phyloP scores from a whole-genome alignment of 2,113 vertebrate genomes.

The Nibea albiflora region DNA sequence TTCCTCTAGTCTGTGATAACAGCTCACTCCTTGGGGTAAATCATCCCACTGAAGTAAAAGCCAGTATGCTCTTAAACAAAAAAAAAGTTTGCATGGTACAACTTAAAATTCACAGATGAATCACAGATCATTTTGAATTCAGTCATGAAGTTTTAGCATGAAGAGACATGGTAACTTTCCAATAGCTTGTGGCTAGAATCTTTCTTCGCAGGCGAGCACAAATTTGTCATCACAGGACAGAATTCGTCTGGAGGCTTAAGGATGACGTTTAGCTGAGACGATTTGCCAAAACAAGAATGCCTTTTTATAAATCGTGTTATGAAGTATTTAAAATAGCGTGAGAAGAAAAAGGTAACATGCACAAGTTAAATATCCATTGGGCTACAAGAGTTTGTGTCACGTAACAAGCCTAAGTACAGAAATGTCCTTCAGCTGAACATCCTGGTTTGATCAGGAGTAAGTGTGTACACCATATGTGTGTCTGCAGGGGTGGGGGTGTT shows the following conservation, averaged over 20 bases:
- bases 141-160: conserved; percentile 28
- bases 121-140: conserved; percentile 23
- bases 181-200: conserved; percentile 45
- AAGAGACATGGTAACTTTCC: conserved; percentile 33
- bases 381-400: conserved; percentile 20
- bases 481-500: neutral
- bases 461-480: conserved; percentile 16
- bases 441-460: neutral
- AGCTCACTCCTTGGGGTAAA: conserved; percentile 9
- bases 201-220: conserved; percentile 26
- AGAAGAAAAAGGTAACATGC: neutral
- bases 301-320: conserved; percentile 12
- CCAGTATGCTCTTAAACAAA: neutral
- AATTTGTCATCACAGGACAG: conserved; percentile 44
- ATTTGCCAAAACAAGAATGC: conserved; percentile 17
- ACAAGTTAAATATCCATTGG: neutral
- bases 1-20: neutral
- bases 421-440: conserved; percentile 9
- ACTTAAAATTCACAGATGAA: conserved; percentile 18
- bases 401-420: conserved; percentile 10
- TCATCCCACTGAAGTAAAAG: conserved; percentile 29
- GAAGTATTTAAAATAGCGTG: neutral
- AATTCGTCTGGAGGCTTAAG: conserved; percentile 47
- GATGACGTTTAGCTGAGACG: conserved; percentile 32
- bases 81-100: neutral